Evolutionary conservation across 2,113 vertebrate species (phyloP).

Genomic region (Oenanthe oenanthe): DNA sequence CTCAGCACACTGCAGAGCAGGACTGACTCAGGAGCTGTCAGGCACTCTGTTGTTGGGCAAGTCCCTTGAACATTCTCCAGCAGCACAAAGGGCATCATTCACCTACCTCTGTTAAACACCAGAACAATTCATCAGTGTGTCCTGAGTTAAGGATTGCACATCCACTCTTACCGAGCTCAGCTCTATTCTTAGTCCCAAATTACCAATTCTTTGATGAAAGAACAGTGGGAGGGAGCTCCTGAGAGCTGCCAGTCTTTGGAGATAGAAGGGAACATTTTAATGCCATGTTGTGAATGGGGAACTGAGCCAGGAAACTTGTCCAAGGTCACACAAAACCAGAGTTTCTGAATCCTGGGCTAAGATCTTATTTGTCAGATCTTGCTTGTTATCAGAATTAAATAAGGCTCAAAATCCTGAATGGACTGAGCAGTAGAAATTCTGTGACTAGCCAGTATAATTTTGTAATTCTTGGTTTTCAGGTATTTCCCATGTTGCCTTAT

Average conservation of each 20-base stretch:
- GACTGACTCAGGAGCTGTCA: background rate
- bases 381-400: background rate
- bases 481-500: background rate
- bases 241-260: background rate
- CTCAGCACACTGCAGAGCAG: background rate
- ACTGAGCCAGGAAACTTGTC: background rate
- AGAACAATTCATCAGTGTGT: background rate
- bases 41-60: background rate
- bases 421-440: background rate
- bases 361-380: background rate
- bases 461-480: background rate
- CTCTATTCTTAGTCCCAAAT: background rate
- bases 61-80: background rate
- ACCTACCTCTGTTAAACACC: conserved; percentile 27
- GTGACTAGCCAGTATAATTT: background rate
- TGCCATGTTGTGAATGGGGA: background rate
- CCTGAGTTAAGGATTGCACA: background rate
- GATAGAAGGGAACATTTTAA: background rate
- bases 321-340: background rate
- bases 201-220: background rate
- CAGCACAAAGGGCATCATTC: background rate
- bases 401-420: background rate
- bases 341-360: background rate
- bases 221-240: background rate
- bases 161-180: background rate